phyloP scores from a whole-genome alignment of 2,888 invertebrate species.

The Halictus quadricinctus region DNA sequence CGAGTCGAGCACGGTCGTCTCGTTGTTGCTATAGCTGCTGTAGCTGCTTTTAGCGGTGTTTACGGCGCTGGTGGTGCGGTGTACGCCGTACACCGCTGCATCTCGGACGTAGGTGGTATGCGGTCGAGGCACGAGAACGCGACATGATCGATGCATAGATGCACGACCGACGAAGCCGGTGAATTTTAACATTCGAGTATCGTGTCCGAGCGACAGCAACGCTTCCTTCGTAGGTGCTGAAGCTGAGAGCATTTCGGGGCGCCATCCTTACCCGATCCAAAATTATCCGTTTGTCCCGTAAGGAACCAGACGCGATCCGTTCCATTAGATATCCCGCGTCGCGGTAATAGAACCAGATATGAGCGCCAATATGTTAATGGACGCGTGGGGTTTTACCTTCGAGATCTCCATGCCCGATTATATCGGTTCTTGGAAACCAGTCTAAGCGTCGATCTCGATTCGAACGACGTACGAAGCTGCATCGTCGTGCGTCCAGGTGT shows the following conservation, averaged over 20 bases:
- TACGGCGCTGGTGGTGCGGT: constrained; percentile 27
- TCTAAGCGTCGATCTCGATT: constrained; percentile 55
- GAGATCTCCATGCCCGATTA: constrained; percentile 71
- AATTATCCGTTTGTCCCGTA: no score
- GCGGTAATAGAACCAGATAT: constrained; percentile 40
- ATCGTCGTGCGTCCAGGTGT: not conserved
- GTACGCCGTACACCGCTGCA: constrained; percentile 24
- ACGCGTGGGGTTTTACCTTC: constrained; percentile 68
- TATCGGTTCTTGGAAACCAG: constrained; percentile 69
- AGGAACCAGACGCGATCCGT: not conserved
- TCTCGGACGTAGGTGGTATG: constrained; percentile 73
- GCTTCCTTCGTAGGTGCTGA: constrained; percentile 15
- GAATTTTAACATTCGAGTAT: not conserved
- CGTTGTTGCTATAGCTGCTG: constrained; percentile 38
- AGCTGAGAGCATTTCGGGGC: not conserved
- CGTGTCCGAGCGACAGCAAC: not conserved
- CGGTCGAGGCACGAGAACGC: constrained; percentile 55
- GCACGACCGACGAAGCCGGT: constrained; percentile 12
- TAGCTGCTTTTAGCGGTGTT: constrained; percentile 51
- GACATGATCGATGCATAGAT: constrained; percentile 30
- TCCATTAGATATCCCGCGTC: not conserved
- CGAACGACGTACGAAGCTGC: constrained; percentile 31
- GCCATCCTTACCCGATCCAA: not conserved
- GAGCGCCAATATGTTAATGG: constrained; percentile 71
- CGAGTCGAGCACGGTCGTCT: constrained; percentile 23